Evolutionary conservation across 92 coral and sea anemone genomes (phyloP).

Genomic region (Bergia puertoricense): DNA sequence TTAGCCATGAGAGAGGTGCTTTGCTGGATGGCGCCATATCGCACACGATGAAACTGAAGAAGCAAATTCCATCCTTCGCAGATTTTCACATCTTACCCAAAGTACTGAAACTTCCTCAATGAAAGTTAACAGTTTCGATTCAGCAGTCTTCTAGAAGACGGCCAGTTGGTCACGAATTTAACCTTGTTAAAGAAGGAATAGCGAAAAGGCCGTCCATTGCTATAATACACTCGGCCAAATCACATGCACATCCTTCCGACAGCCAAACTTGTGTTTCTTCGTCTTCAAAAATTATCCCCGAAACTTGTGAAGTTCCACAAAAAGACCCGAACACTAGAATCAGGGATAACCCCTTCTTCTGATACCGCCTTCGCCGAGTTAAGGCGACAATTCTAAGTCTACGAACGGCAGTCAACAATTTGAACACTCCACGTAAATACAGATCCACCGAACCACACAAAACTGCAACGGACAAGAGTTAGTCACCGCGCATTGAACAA

Average conservation of each 20-base stretch:
- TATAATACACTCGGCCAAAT: slow-evolving; percentile 89
- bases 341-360: slow-evolving; percentile 46
- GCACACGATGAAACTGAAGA: slow-evolving; percentile 47
- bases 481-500: slow-evolving; percentile 51
- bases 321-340: slow-evolving; percentile 9
- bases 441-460: not conserved
- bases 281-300: slow-evolving; percentile 11
- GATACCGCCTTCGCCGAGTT: slow-evolving; percentile 18
- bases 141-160: not conserved
- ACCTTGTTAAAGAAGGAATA: slow-evolving; percentile 33
- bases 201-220: slow-evolving; percentile 88
- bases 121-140: slow-evolving; percentile 37
- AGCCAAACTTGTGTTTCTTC: not conserved
- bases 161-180: slow-evolving; percentile 31
- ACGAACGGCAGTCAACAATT: slow-evolving; percentile 22
- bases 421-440: slow-evolving; percentile 18
- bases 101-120: slow-evolving; percentile 34
- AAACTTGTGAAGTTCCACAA: not conserved
- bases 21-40: slow-evolving; percentile 32
- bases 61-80: slow-evolving; percentile 39
- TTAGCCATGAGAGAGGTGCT: slow-evolving; percentile 29
- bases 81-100: slow-evolving; percentile 37
- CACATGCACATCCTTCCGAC: slow-evolving; percentile 49
- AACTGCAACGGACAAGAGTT: slow-evolving; percentile 32
- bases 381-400: slow-evolving; percentile 16